Evolutionary conservation across 2,888 invertebrate genomes (phyloP).

Genomic region (Cyclophora albipunctata): DNA sequence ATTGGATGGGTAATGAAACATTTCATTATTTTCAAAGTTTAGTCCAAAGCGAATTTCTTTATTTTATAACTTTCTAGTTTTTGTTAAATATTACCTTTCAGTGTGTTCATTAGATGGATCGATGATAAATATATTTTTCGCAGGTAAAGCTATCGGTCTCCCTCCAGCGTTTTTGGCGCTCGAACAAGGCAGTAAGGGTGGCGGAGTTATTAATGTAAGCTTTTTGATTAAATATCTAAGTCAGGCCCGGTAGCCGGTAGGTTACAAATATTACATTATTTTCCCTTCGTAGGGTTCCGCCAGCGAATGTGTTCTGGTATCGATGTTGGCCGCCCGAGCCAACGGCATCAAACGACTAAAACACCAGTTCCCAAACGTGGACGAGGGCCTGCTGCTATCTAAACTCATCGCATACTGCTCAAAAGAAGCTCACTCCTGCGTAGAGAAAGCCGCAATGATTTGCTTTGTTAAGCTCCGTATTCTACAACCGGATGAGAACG

Average conservation of each 20-base stretch:
- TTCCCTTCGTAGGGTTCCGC: constrained; percentile 85
- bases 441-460: constrained; percentile 96
- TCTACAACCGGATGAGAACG: constrained; percentile 89
- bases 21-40: too few relatives aligned
- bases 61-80: neutral
- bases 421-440: constrained; percentile 92
- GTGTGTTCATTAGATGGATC: too few relatives aligned
- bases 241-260: too few relatives aligned
- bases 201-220: constrained; percentile 93
- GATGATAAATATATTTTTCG: constrained; percentile 6
- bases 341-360: constrained; percentile 91
- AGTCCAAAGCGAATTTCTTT: constrained; percentile 19
- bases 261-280: too few relatives aligned
- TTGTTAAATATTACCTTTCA: neutral
- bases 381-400: constrained; percentile 92
- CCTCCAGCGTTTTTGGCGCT: constrained; percentile 91
- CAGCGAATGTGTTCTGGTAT: constrained; percentile 94
- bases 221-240: too few relatives aligned
- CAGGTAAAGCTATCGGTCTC: constrained; percentile 92
- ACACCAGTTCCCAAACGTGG: constrained; percentile 87
- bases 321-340: constrained; percentile 93
- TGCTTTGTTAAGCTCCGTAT: constrained; percentile 92
- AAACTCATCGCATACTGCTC: constrained; percentile 96
- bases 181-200: constrained; percentile 90
- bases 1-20: constrained; percentile 87